These are phyloP conservation scores for Heliconius erato DNA, from an alignment of 2,888 invertebrate genomes.

Conservation along the genomic window DNA sequence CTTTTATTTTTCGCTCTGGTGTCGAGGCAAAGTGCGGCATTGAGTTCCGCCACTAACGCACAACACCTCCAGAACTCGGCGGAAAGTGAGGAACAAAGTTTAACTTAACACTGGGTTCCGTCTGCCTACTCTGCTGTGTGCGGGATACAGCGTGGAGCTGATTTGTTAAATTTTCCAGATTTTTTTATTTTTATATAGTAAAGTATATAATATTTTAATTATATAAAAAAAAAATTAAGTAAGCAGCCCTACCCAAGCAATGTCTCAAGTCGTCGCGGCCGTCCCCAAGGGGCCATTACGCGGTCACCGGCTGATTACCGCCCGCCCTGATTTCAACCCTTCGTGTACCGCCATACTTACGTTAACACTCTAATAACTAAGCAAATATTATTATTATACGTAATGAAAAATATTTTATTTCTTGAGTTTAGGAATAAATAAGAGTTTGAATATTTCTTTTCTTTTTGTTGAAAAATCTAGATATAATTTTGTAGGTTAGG, in stretches of 20 bases:
- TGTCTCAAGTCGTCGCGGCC: slow-evolving; percentile 73
- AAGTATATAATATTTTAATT: background rate
- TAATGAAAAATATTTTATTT: slow-evolving; percentile 15
- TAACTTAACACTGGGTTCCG: too few relatives aligned
- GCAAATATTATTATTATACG: slow-evolving; percentile 27
- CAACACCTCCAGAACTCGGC: too few relatives aligned
- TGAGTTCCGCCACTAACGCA: too few relatives aligned
- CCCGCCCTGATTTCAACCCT: slow-evolving; percentile 83
- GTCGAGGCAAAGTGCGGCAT: too few relatives aligned
- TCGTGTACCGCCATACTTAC: slow-evolving; percentile 59
- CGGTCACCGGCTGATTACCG: slow-evolving; percentile 85
- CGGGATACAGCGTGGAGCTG: too few relatives aligned
- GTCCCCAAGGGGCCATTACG: slow-evolving; percentile 82
- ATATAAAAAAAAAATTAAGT: background rate
- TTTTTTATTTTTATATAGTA: background rate
- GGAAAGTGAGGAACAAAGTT: too few relatives aligned
- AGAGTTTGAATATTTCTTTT: background rate
- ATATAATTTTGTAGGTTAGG: background rate
- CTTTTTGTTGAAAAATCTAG: background rate
- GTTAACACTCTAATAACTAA: slow-evolving; percentile 48
- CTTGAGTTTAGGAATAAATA: background rate
- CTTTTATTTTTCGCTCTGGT: too few relatives aligned
- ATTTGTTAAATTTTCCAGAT: too few relatives aligned
- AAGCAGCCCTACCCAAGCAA: slow-evolving; percentile 45
- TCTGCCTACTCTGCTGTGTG: too few relatives aligned